Conservation (phyloP, 2,888 invertebrate species). For the Brachyopa scutellaris region DNA sequence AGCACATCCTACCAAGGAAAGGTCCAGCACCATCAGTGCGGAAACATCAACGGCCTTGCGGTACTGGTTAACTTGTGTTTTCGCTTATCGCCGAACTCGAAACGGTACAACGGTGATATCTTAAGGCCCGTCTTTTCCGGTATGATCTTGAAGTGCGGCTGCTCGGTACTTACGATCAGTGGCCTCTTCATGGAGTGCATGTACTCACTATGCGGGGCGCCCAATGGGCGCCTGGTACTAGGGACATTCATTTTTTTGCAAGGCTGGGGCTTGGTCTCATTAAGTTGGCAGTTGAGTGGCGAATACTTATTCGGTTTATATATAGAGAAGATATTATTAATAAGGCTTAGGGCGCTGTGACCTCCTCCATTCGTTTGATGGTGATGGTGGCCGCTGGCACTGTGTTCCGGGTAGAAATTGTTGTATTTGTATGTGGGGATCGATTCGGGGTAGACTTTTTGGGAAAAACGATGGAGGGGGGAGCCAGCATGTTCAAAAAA, state of each 20-base stretch:
- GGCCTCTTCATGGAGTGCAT: constrained; percentile 83
- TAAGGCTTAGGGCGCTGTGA: constrained; percentile 80
- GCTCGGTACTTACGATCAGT: constrained; percentile 83
- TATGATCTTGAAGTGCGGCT: constrained; percentile 82
- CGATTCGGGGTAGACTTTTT: constrained; percentile 80
- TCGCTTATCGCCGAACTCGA: constrained; percentile 78
- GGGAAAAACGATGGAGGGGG: constrained; percentile 76
- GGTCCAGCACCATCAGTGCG: constrained; percentile 82
- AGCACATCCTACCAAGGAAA: constrained; percentile 79
- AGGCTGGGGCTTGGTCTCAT: constrained; percentile 80
- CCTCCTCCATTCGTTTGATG: constrained; percentile 79
- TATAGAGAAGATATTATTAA: constrained; percentile 82
- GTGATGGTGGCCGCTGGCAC: constrained; percentile 76
- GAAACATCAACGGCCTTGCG: constrained; percentile 81
- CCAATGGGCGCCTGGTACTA: constrained; percentile 80
- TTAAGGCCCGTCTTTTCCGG: constrained; percentile 84
- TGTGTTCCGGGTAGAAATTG: constrained; percentile 80
- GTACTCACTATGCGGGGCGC: constrained; percentile 79
- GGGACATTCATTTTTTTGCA: constrained; percentile 82
- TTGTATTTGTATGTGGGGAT: constrained; percentile 81
- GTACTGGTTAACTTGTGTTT: constrained; percentile 81
- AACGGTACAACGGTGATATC: constrained; percentile 82
- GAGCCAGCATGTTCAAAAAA: constrained; percentile 80
- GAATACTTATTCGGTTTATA: constrained; percentile 82
- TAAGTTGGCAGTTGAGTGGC: constrained; percentile 81